Base-by-base conservation (phyloP, 2,888 invertebrate species). In the Brachypalpus laphriformis region DNA sequence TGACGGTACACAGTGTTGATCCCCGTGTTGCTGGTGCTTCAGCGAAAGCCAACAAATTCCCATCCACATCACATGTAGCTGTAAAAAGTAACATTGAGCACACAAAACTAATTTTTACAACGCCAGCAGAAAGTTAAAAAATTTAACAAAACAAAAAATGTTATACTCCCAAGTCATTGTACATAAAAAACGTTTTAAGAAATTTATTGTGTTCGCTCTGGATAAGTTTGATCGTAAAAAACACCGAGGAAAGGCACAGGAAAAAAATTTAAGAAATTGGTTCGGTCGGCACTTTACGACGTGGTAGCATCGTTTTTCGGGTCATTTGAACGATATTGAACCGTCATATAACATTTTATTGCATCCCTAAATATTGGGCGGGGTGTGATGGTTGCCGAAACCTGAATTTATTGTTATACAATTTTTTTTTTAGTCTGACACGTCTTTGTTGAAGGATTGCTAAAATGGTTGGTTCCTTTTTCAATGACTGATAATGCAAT, bases 181-280 rank as follows among this genome's bases (percentile, higher is more conserved):
- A 85, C 85, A 85, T 85, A 85, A 85, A 85, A 85, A 85, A 85
- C 85, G 81, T 85, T 85, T 85, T 85, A 85, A 85, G 75, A 71
- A 81, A 85, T 81, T 85, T 85, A 85, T 85, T 81, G 76, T 71
- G 61, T 56, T 76, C 85, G 85, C 80, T 85, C 85, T 85, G 71
- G 75, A 85, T 81, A 85, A 68, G 80, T 85, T 72, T 65, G 80
- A 85, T 85, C 80, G 75, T 85, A 81, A 85, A 85, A 85, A 81
- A 71, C 76, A 81, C 74, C 22, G 51, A 75, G 56, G 56, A 63
- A 57, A 63, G 78, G 68, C 49, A 16, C 31, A 57, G 31, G 42
- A 45, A 14, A 14, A 20, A 42, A 63, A 45, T 45, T 37, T 7
- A 42, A 63, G 51, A 65, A 85, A 85, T 85, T 85, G 75, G 85